These are phyloP conservation scores for Drosophila rufa DNA, from an alignment of 1,140 invertebrate genomes.

Conservation along the genomic window DNA sequence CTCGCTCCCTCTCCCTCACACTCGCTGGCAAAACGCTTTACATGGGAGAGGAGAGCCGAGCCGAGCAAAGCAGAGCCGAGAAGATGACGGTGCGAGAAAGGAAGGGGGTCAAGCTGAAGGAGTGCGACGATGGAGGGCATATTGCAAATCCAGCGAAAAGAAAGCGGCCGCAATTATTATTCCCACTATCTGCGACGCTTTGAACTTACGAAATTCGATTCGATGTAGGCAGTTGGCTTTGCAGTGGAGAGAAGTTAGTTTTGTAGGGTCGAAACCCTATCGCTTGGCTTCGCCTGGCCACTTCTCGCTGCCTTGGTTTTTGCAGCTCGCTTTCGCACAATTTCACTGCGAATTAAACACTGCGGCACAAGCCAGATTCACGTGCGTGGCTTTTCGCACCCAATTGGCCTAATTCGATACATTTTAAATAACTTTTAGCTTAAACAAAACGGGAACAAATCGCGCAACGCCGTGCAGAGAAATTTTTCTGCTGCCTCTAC, in stretches of 20 bases:
- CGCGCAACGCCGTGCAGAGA: constrained; percentile 72
- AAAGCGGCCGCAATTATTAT: constrained; percentile 31
- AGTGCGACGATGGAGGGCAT: constrained; percentile 29
- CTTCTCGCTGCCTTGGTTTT: constrained; percentile 49
- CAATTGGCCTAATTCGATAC: constrained; percentile 45
- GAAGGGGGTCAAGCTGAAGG: constrained; percentile 28
- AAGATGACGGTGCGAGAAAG: constrained; percentile 33
- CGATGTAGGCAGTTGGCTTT: not conserved
- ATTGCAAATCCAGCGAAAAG: constrained; percentile 46
- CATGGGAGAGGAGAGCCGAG: constrained; percentile 43
- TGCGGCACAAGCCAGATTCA: constrained; percentile 17
- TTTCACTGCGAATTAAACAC: constrained; percentile 39
- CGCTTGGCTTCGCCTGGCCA: constrained; percentile 27
- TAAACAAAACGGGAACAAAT: constrained; percentile 64
- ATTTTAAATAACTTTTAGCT: constrained; percentile 65
- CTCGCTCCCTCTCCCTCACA: constrained; percentile 32
- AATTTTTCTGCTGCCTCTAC: constrained; percentile 66
- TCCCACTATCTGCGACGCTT: not conserved
- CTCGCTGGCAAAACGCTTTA: constrained; percentile 32
- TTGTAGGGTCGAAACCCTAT: constrained; percentile 40
- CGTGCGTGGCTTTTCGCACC: constrained; percentile 25
- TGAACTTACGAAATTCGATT: constrained; percentile 24
- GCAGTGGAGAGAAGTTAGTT: constrained; percentile 4
- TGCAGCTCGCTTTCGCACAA: constrained; percentile 36
- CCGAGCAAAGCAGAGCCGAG: constrained; percentile 12